Conservation (phyloP, 37 sponge, comb jelly and placozoan genomes). For the Oscarella lobularis region DNA sequence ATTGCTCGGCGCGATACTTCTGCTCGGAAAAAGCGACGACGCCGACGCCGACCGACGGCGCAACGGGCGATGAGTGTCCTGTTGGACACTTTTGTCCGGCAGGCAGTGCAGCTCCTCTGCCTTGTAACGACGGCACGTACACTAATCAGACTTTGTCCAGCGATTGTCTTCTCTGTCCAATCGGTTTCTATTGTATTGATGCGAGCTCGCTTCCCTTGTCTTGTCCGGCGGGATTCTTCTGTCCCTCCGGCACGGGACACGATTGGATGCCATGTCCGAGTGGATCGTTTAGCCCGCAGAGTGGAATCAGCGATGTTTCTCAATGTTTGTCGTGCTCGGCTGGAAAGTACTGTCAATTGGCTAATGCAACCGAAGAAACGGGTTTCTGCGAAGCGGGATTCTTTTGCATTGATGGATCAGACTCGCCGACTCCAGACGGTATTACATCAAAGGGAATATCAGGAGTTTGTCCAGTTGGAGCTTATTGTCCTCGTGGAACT, state of each 20-base stretch:
- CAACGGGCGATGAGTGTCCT: slow-evolving; percentile 14
- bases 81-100: slow-evolving; percentile 23
- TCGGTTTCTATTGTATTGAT: neutral
- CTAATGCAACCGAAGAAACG: neutral
- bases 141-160: neutral
- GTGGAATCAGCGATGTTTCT: neutral
- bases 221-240: slow-evolving; percentile 16
- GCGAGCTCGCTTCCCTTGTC: neutral
- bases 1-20: slow-evolving; percentile 25
- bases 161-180: neutral
- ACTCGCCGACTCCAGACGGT: neutral
- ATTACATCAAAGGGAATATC: slow-evolving; percentile 9
- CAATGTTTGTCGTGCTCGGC: slow-evolving; percentile 12
- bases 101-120: slow-evolving; percentile 20
- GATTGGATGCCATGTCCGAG: slow-evolving; percentile 1
- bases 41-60: neutral
- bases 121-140: slow-evolving; percentile 20
- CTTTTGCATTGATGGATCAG: neutral
- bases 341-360: slow-evolving; percentile 16
- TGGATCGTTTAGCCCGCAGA: slow-evolving; percentile 10
- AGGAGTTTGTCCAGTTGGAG: slow-evolving; percentile 9
- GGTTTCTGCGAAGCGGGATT: neutral
- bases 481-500: slow-evolving; percentile 20
- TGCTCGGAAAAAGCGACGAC: neutral
- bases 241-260: neutral